Conservation (phyloP, 2,888 invertebrate species). For the Bruchidius siliquastri region DNA sequence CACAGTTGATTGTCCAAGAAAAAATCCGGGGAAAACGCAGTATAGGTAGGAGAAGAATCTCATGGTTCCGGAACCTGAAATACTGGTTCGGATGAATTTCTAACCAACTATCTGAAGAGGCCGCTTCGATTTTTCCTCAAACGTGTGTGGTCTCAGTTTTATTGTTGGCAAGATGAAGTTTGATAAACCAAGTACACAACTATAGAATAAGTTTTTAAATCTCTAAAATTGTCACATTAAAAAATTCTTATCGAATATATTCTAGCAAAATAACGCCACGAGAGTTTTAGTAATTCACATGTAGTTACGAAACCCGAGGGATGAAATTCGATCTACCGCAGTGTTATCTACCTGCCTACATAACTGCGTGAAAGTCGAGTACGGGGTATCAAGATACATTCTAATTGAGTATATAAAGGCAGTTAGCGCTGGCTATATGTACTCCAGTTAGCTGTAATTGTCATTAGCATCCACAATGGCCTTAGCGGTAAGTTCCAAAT, state of each 20-base stretch:
- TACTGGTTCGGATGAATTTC: too few relatives aligned
- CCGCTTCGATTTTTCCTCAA: too few relatives aligned
- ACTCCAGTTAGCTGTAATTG: neutral
- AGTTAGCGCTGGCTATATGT: neutral
- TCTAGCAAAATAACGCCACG: neutral
- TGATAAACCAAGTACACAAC: too few relatives aligned
- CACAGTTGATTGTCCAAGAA: too few relatives aligned
- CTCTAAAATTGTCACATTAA: too few relatives aligned
- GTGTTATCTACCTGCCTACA: neutral
- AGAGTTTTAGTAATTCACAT: neutral
- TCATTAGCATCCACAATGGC: neutral
- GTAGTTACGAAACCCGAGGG: neutral
- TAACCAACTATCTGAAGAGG: too few relatives aligned
- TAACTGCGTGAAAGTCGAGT: conserved; percentile 12
- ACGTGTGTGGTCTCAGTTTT: too few relatives aligned
- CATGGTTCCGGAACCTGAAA: too few relatives aligned
- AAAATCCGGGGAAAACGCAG: too few relatives aligned
- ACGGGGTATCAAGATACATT: conserved; percentile 12
- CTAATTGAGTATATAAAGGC: conserved; percentile 9
- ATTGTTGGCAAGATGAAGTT: too few relatives aligned
- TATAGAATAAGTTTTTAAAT: too few relatives aligned
- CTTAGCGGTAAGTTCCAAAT: neutral
- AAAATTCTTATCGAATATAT: neutral
- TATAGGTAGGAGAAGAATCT: too few relatives aligned
- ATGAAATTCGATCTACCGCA: neutral